Evolutionary conservation across 2,888 invertebrate species (phyloP).

Genomic region (Meteorus cinctellus): DNA sequence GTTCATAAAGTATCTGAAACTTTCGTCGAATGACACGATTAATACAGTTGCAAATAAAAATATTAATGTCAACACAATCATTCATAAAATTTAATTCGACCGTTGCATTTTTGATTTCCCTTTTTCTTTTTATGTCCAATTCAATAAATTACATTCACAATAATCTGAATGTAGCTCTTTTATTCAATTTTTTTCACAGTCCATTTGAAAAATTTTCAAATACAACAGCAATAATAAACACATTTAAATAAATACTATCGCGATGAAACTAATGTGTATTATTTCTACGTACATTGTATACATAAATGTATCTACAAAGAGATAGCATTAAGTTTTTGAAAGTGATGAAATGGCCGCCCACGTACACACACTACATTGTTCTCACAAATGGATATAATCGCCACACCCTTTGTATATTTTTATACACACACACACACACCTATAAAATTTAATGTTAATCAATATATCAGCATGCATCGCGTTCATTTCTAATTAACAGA

Average conservation of each 20-base stretch:
- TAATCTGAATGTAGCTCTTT: no score
- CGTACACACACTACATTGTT: conserved; percentile 17
- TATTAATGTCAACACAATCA: background rate
- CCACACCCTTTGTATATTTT: background rate
- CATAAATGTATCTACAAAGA: background rate
- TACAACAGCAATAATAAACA: conserved; percentile 16
- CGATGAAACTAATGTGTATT: conserved; percentile 4
- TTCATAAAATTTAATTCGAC: no score
- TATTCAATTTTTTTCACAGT: no score
- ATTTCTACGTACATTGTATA: conserved; percentile 1
- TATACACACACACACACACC: background rate
- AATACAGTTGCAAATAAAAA: background rate
- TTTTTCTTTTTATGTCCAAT: no score
- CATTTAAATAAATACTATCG: conserved; percentile 1
- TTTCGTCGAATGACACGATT: background rate
- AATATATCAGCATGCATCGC: conserved; percentile 44
- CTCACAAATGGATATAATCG: conserved; percentile 10
- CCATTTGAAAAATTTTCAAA: background rate
- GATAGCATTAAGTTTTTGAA: background rate
- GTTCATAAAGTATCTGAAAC: conserved; percentile 10
- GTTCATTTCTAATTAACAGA: conserved; percentile 49
- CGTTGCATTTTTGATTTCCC: no score
- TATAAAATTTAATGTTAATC: conserved; percentile 43
- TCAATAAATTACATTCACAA: no score
- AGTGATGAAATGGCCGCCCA: conserved; percentile 6